Base-by-base conservation (phyloP, 2,797 vertebrate genomes). In the Trachurus trachurus region DNA sequence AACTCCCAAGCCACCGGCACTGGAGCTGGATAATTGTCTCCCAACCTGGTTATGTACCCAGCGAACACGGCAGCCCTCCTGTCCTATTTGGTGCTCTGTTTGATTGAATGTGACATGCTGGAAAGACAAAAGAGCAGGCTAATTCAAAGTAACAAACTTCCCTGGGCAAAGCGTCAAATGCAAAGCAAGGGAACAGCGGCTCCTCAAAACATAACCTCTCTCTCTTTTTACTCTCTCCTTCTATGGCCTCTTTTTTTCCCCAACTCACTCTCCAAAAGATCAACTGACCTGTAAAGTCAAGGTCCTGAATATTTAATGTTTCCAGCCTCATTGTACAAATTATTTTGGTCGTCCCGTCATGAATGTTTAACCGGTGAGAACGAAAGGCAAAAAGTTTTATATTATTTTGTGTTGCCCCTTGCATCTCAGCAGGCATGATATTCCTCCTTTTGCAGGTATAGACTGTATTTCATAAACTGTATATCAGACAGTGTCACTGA, bases 91-190 rank as follows among this genome's bases (percentile, higher is more conserved):
- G 88, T 84, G 85, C 87, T 89, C 64, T 47, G 70, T 95, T 94
- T 97, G 96, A 98, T 98, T 96, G 95, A 94, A 93, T 91, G 92
- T 97, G 97, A 97, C 97, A 96, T 86, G 91, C 95, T 94, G 94
- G 93, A 94, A 94, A 98, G 97, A 99, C 97, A 96, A 98, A 98
- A 98, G 97, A 97, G 96, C 94, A 88, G 89, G 95, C 94, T 98
- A 98, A 99, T 99, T 97, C 95, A 96, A 91, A 96, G 95, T 97
- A 98, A 98, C 97, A 98, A 97, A 97, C 96, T 96, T 96, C 94
- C 96, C 96, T 96, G 94, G 95, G 91, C 91, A 89, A 89, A 78
- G 83, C 81, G 82, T 90, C 96, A 82, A 96, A 96, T 95, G 93
- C 94, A 95, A 94, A 79, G 89, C 82, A 76, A 84, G 71, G 82